Base-by-base conservation (phyloP, 2,113 vertebrate genomes). In the Eolophus roseicapilla region DNA sequence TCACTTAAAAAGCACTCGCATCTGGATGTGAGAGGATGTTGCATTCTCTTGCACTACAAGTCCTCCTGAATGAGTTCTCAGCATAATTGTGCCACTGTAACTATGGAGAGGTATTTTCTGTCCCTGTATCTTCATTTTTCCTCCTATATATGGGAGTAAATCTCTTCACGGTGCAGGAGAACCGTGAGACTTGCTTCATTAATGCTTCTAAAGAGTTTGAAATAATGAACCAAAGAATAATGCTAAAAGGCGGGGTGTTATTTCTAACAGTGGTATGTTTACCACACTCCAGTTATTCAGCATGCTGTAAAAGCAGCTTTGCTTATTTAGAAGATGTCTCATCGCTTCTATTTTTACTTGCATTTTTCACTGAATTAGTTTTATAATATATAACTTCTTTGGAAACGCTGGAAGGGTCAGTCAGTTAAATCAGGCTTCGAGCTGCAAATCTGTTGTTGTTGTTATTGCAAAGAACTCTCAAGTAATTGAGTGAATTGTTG, bases 321-420 rank as follows among this genome's bases (percentile, higher is more conserved):
- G 92, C 93, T 96, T 96, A 74, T 93, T 93, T 96, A 90, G 90
- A 95, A 83, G 80, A 93, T 94, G 86, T 50, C 93, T 96, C 90
- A 96, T 92, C 3, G 2, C 90, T 93, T 94, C 95, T 96, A 96
- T 95, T 96, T 96, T 96, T 96, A 28, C 68, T 86, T 91, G 33
- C 55, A 33, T 94, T 97, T 96, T 94, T 86, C 91, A 92, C 76
- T 46, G 88, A 86, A 84, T 94, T 94, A 84, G 79, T 83, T 95
- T 82, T 90, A 64, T 92, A 95, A 93, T 84, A 52, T 55, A 84
- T 47, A 41, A 87, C 93, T 94, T 75, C 92, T 88, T 63, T 18
- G 71, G 93, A 75, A 93, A 94, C 7, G 33, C 85, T 92, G 85
- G 70, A 88, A 86, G 92, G 90, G 94, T 95, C 17, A 5, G 76